Conservation (phyloP, 2,797 vertebrate genomes). For the Cuniculus paca region DNA sequence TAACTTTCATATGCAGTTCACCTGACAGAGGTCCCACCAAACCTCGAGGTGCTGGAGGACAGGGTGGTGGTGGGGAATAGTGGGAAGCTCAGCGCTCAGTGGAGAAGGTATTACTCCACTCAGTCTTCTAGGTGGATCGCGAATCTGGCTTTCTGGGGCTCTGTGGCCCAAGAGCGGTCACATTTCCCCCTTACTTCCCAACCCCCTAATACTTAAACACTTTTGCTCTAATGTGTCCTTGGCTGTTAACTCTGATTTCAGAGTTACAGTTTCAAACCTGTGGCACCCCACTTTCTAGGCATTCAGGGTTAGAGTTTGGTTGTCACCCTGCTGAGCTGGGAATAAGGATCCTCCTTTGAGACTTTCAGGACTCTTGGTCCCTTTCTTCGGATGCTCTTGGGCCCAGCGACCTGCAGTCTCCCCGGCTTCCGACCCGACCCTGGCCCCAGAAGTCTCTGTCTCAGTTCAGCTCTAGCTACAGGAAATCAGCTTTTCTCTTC, state of each 20-base stretch:
- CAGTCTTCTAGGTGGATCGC: not conserved
- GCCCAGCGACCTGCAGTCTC: not conserved
- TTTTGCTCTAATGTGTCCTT: constrained; percentile 2
- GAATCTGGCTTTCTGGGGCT: not conserved
- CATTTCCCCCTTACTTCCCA: not conserved
- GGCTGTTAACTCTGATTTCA: not conserved
- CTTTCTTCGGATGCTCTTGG: not conserved
- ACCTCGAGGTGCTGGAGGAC: not conserved
- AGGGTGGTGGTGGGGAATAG: not conserved
- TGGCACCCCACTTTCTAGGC: constrained; percentile 20
- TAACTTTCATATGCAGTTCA: constrained; percentile 2
- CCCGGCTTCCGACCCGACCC: constrained; percentile 68
- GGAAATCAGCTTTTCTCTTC: constrained; percentile 85
- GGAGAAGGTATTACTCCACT: not conserved
- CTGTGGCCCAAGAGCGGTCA: not conserved
- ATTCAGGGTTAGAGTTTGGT: not conserved
- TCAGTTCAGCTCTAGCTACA: constrained; percentile 75
- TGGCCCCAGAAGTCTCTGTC: constrained; percentile 63
- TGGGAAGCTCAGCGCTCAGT: not conserved
- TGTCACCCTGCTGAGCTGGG: constrained; percentile 38
- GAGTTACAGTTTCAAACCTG: not conserved
- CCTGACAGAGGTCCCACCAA: constrained; percentile 40
- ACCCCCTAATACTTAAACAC: not conserved
- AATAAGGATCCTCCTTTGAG: constrained; percentile 4
- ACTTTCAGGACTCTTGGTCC: not conserved